These are phyloP conservation scores for Anableps anableps DNA, from an alignment of 2,797 vertebrate species.

Conservation along the genomic window DNA sequence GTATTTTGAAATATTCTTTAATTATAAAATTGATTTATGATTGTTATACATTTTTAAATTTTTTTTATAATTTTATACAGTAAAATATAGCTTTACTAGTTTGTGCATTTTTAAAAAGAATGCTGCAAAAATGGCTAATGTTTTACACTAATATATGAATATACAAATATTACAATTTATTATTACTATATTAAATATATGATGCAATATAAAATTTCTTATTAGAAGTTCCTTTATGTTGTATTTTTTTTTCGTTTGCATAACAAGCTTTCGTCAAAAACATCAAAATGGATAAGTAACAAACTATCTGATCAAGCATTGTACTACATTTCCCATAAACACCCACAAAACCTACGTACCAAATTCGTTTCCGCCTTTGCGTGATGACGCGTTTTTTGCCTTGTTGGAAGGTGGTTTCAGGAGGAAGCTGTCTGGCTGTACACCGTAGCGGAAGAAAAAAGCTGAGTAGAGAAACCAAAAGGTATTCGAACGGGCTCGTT, in stretches of 20 bases:
- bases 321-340: conserved; percentile 67
- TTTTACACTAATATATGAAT: background rate
- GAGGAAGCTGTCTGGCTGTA: conserved; percentile 54
- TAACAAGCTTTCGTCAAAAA: background rate
- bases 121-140: background rate
- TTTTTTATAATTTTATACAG: background rate
- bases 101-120: no score
- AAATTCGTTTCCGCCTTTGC: conserved; percentile 41
- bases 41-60: background rate
- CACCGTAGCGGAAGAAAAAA: conserved; percentile 14
- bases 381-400: conserved; percentile 85
- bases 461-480: conserved; percentile 6
- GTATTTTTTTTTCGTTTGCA: background rate
- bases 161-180: background rate
- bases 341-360: background rate
- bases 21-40: background rate
- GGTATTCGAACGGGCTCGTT: conserved; percentile 19
- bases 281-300: background rate
- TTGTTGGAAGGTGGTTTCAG: conserved; percentile 85
- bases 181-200: background rate
- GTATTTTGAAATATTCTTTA: background rate
- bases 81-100: background rate
- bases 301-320: background rate
- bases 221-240: background rate
- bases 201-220: background rate